phyloP scores from a whole-genome alignment of 2,113 vertebrate genomes.

The Anser cygnoides region DNA sequence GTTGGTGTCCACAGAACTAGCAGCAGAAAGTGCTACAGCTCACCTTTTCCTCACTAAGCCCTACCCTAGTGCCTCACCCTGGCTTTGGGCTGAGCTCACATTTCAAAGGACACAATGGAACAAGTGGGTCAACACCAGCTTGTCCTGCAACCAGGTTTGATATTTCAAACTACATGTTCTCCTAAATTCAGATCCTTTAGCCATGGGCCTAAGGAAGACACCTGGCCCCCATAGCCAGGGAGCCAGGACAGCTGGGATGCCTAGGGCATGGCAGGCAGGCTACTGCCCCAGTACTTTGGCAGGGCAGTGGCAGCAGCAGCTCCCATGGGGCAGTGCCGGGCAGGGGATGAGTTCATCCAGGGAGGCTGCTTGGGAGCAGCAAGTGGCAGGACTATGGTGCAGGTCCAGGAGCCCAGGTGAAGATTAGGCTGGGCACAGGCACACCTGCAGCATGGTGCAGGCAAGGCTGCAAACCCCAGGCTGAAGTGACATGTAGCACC shows the following conservation, averaged over 20 bases:
- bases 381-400: rapidly evolving
- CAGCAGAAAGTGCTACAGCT: neutral
- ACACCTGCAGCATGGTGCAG: rapidly evolving
- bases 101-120: neutral
- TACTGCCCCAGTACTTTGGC: neutral
- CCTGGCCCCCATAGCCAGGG: neutral
- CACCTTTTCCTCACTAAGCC: neutral
- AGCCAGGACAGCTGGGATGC: neutral
- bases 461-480: neutral
- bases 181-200: neutral
- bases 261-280: neutral
- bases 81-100: neutral
- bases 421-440: neutral
- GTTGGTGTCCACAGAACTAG: neutral
- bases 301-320: neutral
- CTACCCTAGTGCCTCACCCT: neutral
- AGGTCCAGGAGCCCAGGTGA: neutral
- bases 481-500: neutral
- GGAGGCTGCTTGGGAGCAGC: neutral
- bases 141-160: neutral
- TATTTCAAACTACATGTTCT: neutral
- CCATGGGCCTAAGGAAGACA: neutral
- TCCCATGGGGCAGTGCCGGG: neutral
- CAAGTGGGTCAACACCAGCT: neutral
- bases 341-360: neutral